These are phyloP conservation scores for Tachysurus vachellii DNA, from an alignment of 2,113 vertebrate genomes.

Conservation along the genomic window DNA sequence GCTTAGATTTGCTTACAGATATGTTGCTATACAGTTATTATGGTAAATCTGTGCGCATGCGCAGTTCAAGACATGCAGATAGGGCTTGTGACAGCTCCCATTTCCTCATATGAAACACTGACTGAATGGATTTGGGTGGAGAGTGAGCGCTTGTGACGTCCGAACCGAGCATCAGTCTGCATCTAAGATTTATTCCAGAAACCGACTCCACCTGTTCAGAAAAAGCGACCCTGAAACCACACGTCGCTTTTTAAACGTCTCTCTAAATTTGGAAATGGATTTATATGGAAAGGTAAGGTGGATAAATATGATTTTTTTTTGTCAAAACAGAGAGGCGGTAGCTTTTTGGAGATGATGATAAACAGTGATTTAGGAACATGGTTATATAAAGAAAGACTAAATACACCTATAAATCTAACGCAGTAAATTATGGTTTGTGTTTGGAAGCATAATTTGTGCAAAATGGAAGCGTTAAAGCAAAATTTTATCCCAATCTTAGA, in stretches of 20 bases:
- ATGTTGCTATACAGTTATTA: no score
- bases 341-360: neutral
- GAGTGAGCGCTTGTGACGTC: constrained; percentile 44
- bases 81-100: neutral
- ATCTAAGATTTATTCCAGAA: constrained; percentile 39
- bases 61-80: neutral
- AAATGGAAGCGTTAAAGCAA: neutral
- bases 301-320: constrained; percentile 1
- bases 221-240: neutral
- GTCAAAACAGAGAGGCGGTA: constrained; percentile 10
- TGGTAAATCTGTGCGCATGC: neutral
- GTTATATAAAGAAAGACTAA: neutral
- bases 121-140: constrained; percentile 47
- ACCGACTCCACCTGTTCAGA: constrained; percentile 36
- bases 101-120: neutral
- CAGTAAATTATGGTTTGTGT: neutral
- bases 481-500: neutral
- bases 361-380: neutral
- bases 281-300: constrained; percentile 85
- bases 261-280: constrained; percentile 69
- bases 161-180: constrained; percentile 37
- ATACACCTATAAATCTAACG: neutral
- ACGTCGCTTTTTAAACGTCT: neutral
- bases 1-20: no score
- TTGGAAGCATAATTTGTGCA: no score